Conservation (phyloP, 2,888 invertebrate genomes). For the Drosophila pullipes region DNA sequence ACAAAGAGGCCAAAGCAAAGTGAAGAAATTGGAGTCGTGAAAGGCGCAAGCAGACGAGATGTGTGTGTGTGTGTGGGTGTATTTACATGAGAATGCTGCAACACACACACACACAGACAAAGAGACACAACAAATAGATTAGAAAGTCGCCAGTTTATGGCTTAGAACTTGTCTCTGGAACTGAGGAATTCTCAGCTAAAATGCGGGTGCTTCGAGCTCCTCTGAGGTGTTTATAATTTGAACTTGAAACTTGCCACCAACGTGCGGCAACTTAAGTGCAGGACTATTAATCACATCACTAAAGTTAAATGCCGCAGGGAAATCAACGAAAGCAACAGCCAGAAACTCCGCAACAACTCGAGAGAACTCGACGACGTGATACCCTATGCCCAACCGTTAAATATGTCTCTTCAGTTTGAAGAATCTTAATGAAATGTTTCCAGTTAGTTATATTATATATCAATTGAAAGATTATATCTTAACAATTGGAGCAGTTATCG, state of each 20-base stretch:
- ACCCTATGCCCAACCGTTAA: neutral
- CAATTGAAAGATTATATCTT: neutral
- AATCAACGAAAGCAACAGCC: conserved; percentile 53
- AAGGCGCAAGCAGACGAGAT: conserved; percentile 46
- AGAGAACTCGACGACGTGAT: neutral
- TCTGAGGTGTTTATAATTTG: conserved; percentile 65
- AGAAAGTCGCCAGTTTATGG: conserved; percentile 52
- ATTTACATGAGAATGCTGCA: too few relatives aligned
- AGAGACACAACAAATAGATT: conserved; percentile 40
- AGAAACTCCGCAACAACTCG: neutral
- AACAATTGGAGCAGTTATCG: neutral
- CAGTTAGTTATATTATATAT: neutral
- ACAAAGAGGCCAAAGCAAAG: conserved; percentile 29
- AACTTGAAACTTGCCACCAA: conserved; percentile 63
- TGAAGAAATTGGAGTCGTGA: conserved; percentile 35
- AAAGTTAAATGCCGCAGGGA: conserved; percentile 49
- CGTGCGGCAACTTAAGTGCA: conserved; percentile 28
- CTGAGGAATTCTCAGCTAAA: conserved; percentile 13
- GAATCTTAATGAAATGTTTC: neutral
- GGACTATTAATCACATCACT: conserved; percentile 64
- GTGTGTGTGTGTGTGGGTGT: neutral
- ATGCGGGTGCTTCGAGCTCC: neutral
- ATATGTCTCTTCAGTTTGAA: neutral
- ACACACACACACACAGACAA: neutral
- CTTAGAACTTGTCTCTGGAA: conserved; percentile 19